phyloP scores from a whole-genome alignment of 2,797 vertebrate species.

The Halcyon chelicuti region DNA sequence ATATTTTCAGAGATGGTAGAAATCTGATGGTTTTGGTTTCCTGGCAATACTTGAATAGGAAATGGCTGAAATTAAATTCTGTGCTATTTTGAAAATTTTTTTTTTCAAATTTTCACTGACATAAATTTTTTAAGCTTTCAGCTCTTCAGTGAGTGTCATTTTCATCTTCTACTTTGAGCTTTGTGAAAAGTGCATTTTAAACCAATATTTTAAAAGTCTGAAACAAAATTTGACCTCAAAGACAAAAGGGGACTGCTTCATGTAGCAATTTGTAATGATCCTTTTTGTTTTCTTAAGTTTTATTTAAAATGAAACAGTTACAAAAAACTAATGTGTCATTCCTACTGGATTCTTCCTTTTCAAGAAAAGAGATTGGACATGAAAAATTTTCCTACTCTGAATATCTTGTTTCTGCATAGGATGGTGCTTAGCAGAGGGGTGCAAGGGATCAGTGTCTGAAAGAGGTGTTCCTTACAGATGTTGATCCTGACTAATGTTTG shows the following conservation, averaged over 20 bases:
- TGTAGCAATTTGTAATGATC: neutral
- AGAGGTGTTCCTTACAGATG: neutral
- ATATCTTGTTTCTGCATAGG: neutral
- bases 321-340: neutral
- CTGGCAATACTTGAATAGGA: conserved; percentile 39
- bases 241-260: neutral
- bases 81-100: conserved; percentile 6
- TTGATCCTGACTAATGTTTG: neutral
- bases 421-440: neutral
- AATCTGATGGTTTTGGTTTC: conserved; percentile 21
- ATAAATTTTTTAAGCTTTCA: neutral
- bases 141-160: neutral
- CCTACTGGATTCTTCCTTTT: neutral
- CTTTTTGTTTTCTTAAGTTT: neutral
- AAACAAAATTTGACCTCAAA: conserved; percentile 1
- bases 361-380: neutral
- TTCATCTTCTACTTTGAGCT: neutral
- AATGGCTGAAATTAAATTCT: conserved; percentile 41
- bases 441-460: neutral
- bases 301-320: neutral
- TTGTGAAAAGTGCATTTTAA: neutral
- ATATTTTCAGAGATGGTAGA: conserved; percentile 50
- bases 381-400: neutral
- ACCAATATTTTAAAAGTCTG: neutral
- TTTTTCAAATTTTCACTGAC: neutral